Evolutionary conservation across 1,140 invertebrate genomes (phyloP).

Genomic region (Caerostris extrusa): DNA sequence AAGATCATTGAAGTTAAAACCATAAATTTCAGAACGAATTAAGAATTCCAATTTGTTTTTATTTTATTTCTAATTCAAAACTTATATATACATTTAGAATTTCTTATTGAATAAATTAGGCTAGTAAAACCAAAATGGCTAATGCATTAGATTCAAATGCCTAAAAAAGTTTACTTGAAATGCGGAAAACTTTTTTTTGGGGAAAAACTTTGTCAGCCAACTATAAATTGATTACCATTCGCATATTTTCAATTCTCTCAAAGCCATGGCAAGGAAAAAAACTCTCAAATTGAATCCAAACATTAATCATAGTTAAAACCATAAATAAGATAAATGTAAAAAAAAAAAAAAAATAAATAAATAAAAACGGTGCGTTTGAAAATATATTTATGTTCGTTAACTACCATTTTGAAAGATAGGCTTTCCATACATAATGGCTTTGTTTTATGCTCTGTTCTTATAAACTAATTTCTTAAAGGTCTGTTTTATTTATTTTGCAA

Average conservation of each 20-base stretch:
- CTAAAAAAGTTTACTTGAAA: no score
- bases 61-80: no score
- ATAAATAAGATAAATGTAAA: not conserved
- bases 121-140: no score
- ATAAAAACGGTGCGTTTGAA: not conserved
- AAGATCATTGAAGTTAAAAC: no score
- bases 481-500: not conserved
- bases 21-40: no score
- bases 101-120: no score
- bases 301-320: conserved; percentile 17
- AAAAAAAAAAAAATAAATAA: not conserved
- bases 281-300: not conserved
- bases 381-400: not conserved
- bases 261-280: not conserved
- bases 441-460: not conserved
- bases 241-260: not conserved
- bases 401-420: not conserved
- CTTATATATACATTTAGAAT: no score
- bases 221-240: not conserved
- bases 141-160: no score
- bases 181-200: no score
- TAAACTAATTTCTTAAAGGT: not conserved
- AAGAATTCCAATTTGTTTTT: no score
- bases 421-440: not conserved
- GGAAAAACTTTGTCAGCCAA: not conserved